Evolutionary conservation across 2,113 vertebrate species (phyloP), one percentile per base, ranked within the genome.

Genomic region (Microcebus tavaratra): DNA sequence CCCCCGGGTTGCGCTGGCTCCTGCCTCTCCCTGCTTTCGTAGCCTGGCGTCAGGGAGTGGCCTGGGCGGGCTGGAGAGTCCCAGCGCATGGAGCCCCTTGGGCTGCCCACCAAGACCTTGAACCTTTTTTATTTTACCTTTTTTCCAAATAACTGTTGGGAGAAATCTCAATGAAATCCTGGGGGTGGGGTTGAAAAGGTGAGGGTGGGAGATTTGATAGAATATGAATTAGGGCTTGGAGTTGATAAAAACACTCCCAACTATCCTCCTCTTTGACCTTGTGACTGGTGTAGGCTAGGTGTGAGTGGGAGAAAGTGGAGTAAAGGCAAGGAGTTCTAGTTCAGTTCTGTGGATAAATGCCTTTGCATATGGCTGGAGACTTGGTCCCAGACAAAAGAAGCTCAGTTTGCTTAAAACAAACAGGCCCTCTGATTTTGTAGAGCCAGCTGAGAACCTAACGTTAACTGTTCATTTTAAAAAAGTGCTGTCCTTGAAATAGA

Each of bases 71-170:
- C 96, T 95, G 97, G 93, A 94, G 95, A 97, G 98, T 97, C 96
- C 97, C 96, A 98, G 96, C 84, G 63, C 98, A 96, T 95, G 96
- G 98, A 97, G 97, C 96, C 98, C 97, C 97, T 96, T 67, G 97
- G 97, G 97, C 91, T 87, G 94, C 98, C 97, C 98, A 98, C 98
- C 97, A 97, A 97, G 96, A 98, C 96, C 87, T 96, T 95, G 97
- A 97, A 93, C 84, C 92, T 84, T 94, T 97, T 97, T 97, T 96
- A 76, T 96, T 96, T 96, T 80, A 59, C 73, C 50, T 95, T 98
- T 97, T 96, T 97, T 72, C 97, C 95, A 97, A 96, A 63, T 96
- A 91, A 91, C 76, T 91, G 25, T 96, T 95, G 94, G 93, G 83
- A 89, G 83, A 97, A 96, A 96, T 94, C 87, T 95, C 89, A 89